Percentiles rank a stretch among this genome's conserved stretches.
These are phyloP conservation scores for Lagopus leucura DNA, from an alignment of 2,113 vertebrate genomes.

Conservation along the genomic window DNA sequence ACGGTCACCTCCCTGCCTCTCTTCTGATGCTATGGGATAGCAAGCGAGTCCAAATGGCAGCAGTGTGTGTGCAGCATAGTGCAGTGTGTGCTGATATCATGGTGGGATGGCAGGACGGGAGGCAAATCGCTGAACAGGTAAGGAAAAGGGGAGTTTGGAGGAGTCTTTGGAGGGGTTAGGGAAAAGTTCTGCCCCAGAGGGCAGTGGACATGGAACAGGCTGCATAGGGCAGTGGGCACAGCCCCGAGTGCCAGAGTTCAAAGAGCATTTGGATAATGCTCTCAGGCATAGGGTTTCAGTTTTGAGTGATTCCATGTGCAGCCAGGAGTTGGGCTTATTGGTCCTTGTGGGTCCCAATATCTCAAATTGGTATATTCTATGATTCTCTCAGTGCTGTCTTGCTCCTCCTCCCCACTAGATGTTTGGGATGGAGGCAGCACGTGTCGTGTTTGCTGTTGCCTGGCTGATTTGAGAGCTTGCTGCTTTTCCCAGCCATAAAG, in stretches of 20 bases:
- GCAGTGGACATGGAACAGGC: too few species aligned
- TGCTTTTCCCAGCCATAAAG: background rate
- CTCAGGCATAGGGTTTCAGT: too few species aligned
- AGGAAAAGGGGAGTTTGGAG: background rate
- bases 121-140: background rate
- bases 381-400: background rate
- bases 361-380: too few species aligned
- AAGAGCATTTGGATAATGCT: too few species aligned
- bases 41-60: background rate
- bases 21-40: background rate
- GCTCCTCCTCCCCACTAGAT: rapidly evolving
- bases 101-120: background rate
- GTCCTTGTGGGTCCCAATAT: too few species aligned
- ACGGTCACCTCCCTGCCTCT: background rate
- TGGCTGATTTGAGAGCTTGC: background rate
- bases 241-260: too few species aligned
- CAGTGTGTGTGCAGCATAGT: too few species aligned
- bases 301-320: too few species aligned
- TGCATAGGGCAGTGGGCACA: too few species aligned
- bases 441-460: background rate
- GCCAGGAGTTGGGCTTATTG: too few species aligned
- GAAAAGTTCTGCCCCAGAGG: too few species aligned
- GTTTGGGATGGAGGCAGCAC: background rate
- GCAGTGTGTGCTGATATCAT: background rate
- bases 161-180: too few species aligned